These are phyloP conservation scores for Microctenopoma steveboyesi DNA, from an alignment of 2,797 vertebrate species.

Conservation along the genomic window DNA sequence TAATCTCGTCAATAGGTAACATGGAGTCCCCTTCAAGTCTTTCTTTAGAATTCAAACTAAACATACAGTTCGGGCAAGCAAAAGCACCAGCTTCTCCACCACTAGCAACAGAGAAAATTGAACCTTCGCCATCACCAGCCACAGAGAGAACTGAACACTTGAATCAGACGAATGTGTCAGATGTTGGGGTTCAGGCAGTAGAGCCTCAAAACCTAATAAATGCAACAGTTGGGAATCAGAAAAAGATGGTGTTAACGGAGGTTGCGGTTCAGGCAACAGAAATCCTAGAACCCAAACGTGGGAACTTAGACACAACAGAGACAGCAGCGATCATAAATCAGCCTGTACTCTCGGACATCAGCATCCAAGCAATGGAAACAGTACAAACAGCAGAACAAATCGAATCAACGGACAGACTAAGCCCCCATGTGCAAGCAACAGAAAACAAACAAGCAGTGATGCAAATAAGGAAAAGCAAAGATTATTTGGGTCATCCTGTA, in stretches of 20 bases:
- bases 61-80: slow-evolving; percentile 64
- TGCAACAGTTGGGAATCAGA: slow-evolving; percentile 30
- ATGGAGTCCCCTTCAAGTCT: slow-evolving; percentile 62
- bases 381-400: slow-evolving; percentile 25
- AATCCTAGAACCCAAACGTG: slow-evolving; percentile 18
- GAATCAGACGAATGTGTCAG: slow-evolving; percentile 10
- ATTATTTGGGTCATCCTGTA: slow-evolving; percentile 3
- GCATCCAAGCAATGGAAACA: slow-evolving; percentile 24
- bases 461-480: slow-evolving; percentile 24
- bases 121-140: neutral
- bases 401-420: slow-evolving; percentile 21
- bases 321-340: neutral
- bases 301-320: neutral
- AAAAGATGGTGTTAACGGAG: slow-evolving; percentile 33
- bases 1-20: slow-evolving; percentile 53
- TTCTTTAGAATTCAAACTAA: slow-evolving; percentile 69
- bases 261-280: slow-evolving; percentile 34
- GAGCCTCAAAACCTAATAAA: slow-evolving; percentile 24
- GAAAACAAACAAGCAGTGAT: slow-evolving; percentile 21
- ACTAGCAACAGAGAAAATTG: neutral
- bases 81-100: slow-evolving; percentile 14
- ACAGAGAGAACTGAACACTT: slow-evolving; percentile 20
- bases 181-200: slow-evolving; percentile 33
- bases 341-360: slow-evolving; percentile 16
- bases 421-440: slow-evolving; percentile 20